A percentile compares a stretch with the other conserved stretches of the same genome.
These are phyloP conservation scores for Cerastis leucographa DNA, from an alignment of 2,888 invertebrate species.

Conservation along the genomic window DNA sequence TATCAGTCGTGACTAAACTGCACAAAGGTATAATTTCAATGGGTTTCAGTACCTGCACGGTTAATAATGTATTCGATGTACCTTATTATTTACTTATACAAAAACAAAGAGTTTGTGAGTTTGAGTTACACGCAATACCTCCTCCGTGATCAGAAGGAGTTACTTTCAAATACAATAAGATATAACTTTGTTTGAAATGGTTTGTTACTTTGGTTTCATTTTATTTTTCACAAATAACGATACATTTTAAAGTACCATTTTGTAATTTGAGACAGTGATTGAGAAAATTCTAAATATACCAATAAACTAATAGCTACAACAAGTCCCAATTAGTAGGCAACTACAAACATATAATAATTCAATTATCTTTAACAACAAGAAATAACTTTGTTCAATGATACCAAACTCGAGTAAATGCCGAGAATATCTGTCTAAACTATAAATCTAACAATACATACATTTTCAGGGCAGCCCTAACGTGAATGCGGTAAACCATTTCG, in stretches of 20 bases:
- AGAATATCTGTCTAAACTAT: neutral
- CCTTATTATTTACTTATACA: neutral
- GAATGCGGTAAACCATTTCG: conserved; percentile 72
- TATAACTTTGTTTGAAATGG: neutral
- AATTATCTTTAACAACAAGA: too few relatives aligned
- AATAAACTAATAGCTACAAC: neutral
- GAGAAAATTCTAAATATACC: neutral
- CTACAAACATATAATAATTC: neutral
- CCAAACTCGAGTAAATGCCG: neutral
- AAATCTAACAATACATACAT: neutral
- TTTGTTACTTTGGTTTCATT: neutral
- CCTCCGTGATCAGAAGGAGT: neutral
- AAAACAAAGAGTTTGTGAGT: neutral
- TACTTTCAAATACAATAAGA: neutral
- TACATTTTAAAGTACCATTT: neutral
- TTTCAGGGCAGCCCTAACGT: conserved; percentile 89
- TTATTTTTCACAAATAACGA: neutral
- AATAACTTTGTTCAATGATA: neutral
- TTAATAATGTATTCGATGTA: conserved; percentile 5
- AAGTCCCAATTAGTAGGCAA: neutral
- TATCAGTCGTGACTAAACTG: conserved; percentile 67
- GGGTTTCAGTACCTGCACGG: conserved; percentile 11
- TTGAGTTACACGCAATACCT: neutral
- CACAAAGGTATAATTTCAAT: conserved; percentile 45
- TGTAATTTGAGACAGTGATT: neutral